Evolutionary conservation across 2,797 vertebrate genomes (phyloP).

Genomic region (Sebastes itinus): DNA sequence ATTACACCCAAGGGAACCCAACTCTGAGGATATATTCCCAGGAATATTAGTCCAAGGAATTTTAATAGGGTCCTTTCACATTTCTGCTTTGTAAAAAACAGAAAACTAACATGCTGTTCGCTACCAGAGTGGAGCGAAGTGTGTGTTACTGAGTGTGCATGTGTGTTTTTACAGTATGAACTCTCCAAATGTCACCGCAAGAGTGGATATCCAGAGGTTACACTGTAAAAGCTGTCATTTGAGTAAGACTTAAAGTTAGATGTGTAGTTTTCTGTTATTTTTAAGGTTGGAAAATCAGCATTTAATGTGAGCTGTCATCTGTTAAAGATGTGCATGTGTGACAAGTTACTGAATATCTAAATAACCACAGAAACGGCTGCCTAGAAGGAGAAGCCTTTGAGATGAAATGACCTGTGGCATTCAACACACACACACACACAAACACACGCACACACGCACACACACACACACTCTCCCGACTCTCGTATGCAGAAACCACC

Average conservation of each 20-base stretch:
- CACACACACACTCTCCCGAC: background rate
- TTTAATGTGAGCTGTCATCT: background rate
- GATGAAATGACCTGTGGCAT: constrained; percentile 36
- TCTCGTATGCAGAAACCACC: background rate
- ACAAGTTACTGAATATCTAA: constrained; percentile 22
- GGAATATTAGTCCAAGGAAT: constrained; percentile 62
- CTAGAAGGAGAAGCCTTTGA: background rate
- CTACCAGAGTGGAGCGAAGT: constrained; percentile 13
- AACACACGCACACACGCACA: background rate
- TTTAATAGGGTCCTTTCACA: constrained; percentile 37
- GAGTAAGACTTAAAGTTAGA: background rate
- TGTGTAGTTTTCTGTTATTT: constrained; percentile 16
- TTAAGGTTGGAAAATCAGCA: constrained; percentile 1
- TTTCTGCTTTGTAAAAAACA: constrained; percentile 15
- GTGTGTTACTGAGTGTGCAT: background rate
- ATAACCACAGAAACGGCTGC: constrained; percentile 30
- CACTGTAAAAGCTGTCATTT: constrained; percentile 16
- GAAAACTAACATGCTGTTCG: background rate
- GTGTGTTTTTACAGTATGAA: background rate
- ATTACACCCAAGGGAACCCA: constrained; percentile 30
- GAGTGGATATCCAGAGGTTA: constrained; percentile 6
- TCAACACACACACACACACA: background rate
- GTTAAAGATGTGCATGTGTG: constrained; percentile 4
- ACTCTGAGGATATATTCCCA: constrained; percentile 50
- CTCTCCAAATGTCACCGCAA: constrained; percentile 23